These are phyloP conservation scores for Nicator chloris DNA, from an alignment of 2,113 vertebrate genomes.

Conservation along the genomic window DNA sequence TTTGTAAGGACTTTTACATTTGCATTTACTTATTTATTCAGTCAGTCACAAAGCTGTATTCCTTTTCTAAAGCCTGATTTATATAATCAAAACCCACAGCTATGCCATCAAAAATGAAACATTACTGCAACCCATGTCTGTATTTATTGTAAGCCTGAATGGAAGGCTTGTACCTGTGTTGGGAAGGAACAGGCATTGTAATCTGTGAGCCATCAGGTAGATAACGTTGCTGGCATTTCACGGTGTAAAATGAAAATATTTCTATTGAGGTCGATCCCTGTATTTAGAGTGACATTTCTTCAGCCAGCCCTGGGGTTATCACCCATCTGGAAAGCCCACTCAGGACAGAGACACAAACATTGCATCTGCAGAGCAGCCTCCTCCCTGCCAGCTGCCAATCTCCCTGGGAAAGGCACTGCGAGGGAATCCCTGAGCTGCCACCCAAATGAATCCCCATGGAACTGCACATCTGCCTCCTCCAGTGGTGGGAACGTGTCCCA, in stretches of 20 bases:
- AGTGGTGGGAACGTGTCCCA: fast-evolving
- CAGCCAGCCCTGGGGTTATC: constrained; percentile 46
- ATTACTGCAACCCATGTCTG: constrained; percentile 18
- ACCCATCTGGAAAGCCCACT: background rate
- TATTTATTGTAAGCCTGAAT: constrained; percentile 49
- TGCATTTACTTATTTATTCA: constrained; percentile 58
- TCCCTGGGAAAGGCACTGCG: background rate
- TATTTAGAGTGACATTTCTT: constrained; percentile 45
- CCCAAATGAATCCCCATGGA: fast-evolving
- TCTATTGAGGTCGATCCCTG: constrained; percentile 25
- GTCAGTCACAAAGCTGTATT: constrained; percentile 23
- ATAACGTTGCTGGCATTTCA: constrained; percentile 44
- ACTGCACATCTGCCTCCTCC: fast-evolving
- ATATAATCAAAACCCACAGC: constrained; percentile 46
- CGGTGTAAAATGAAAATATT: constrained; percentile 27
- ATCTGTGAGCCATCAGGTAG: constrained; percentile 40
- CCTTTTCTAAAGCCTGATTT: constrained; percentile 55
- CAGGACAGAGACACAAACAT: background rate
- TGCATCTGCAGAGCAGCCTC: background rate
- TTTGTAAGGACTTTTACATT: constrained; percentile 54
- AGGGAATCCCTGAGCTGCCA: background rate
- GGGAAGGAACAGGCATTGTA: constrained; percentile 27
- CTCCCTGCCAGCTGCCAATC: background rate
- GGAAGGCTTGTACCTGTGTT: constrained; percentile 24
- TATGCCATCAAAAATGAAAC: constrained; percentile 50